Conservation (phyloP, 2,113 vertebrate species). For the Chloroceryle aenea region DNA sequence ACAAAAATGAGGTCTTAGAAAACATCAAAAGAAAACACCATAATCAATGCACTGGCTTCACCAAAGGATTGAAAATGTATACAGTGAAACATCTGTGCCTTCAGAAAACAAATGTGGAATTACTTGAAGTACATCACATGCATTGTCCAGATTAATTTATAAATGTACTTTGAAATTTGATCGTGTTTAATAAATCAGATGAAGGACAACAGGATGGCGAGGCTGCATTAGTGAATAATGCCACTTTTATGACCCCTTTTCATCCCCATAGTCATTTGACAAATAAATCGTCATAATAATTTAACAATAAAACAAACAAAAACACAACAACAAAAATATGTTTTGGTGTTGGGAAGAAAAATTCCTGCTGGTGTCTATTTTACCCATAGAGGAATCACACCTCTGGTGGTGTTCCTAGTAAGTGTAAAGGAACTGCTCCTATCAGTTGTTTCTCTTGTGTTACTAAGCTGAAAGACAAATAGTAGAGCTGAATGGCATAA, state of each 20-base stretch:
- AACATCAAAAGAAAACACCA: background rate
- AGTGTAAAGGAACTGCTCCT: background rate
- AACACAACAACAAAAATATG: too few relatives aligned
- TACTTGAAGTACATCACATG: background rate
- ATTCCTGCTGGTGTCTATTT: background rate
- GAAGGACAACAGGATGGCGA: background rate
- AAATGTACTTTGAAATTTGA: background rate
- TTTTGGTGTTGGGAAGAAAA: background rate
- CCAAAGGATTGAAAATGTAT: background rate
- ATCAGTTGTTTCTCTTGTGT: background rate
- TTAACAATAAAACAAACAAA: background rate
- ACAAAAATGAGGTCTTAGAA: background rate
- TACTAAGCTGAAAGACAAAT: background rate
- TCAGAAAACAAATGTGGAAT: background rate
- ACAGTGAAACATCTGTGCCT: background rate
- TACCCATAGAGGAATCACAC: background rate
- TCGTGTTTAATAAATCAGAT: background rate
- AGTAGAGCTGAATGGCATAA: background rate
- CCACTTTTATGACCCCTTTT: background rate
- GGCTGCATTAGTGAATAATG: background rate
- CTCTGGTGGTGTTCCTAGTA: background rate
- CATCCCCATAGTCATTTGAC: background rate
- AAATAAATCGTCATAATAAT: background rate
- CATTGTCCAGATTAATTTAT: constrained; percentile 24
- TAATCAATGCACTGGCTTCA: background rate